phyloP scores from a whole-genome alignment of 2,888 invertebrate genomes.

The Campopleginae sp. region DNA sequence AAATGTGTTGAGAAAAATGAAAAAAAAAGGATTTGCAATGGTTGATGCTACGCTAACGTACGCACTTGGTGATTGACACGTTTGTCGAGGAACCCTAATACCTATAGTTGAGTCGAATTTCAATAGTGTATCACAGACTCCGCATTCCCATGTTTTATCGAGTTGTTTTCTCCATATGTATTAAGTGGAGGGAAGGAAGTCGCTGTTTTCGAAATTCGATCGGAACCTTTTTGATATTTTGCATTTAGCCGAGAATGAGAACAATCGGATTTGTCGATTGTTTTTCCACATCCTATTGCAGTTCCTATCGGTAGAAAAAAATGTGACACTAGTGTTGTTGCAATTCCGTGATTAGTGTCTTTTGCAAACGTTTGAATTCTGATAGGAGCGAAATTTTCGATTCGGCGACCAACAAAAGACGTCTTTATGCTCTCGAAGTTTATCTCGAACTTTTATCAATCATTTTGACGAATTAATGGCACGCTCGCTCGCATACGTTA shows the following conservation, averaged over 20 bases:
- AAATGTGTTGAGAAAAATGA: neutral
- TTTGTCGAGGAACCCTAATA: slow-evolving; percentile 58
- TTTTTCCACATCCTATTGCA: neutral
- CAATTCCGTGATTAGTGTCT: neutral
- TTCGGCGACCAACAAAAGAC: neutral
- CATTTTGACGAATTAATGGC: neutral
- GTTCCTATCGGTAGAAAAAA: neutral
- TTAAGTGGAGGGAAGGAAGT: neutral
- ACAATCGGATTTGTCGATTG: neutral
- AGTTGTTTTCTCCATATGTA: neutral
- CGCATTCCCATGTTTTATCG: slow-evolving; percentile 41
- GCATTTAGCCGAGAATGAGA: neutral
- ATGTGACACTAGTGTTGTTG: neutral
- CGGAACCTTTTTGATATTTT: neutral
- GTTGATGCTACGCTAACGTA: neutral
- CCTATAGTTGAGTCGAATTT: slow-evolving; percentile 56
- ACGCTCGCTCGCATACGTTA: slow-evolving; percentile 19
- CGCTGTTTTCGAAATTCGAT: neutral
- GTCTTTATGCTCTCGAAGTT: neutral
- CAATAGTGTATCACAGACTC: slow-evolving; percentile 61
- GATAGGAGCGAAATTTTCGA: neutral
- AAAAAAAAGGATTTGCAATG: neutral
- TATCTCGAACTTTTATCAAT: neutral
- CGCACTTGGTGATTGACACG: slow-evolving; percentile 17
- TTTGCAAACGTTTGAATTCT: neutral